Conservation (phyloP, 2,888 invertebrate genomes). For the Nomada flava region DNA sequence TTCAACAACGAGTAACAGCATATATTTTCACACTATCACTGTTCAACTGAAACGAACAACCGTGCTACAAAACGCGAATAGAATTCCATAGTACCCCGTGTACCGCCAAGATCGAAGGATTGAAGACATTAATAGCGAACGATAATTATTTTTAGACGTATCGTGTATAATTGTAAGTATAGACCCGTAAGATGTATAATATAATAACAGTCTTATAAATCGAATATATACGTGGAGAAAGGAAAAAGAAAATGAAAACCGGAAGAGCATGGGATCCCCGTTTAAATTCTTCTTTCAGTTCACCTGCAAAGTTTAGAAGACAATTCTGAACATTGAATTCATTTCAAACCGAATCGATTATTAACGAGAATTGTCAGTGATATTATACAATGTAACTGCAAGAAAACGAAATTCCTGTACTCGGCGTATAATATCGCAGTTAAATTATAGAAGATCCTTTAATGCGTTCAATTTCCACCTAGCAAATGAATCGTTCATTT, state of each 20-base stretch:
- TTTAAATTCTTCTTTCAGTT: slow-evolving; percentile 14
- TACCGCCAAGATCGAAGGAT: slow-evolving; percentile 25
- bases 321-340: background rate
- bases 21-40: background rate
- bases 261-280: background rate
- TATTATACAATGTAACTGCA: background rate
- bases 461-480: background rate
- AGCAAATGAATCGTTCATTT: background rate
- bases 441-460: background rate
- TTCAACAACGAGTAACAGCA: slow-evolving; percentile 43
- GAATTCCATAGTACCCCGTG: slow-evolving; percentile 21
- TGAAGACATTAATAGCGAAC: slow-evolving; percentile 29
- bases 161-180: slow-evolving; percentile 52
- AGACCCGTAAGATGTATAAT: slow-evolving; percentile 58
- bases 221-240: slow-evolving; percentile 22
- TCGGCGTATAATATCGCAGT: slow-evolving; percentile 9
- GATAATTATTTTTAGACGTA: slow-evolving; percentile 45
- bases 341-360: slow-evolving; percentile 12
- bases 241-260: background rate
- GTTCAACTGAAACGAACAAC: background rate
- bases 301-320: slow-evolving; percentile 5
- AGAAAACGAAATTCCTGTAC: background rate
- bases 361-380: slow-evolving; percentile 1
- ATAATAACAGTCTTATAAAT: slow-evolving; percentile 58
- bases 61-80: background rate